A percentile compares a stretch with the other conserved stretches of the same genome.
Evolutionary conservation across 1,140 invertebrate species (phyloP).

Genomic region (Metopolophium dirhodum): DNA sequence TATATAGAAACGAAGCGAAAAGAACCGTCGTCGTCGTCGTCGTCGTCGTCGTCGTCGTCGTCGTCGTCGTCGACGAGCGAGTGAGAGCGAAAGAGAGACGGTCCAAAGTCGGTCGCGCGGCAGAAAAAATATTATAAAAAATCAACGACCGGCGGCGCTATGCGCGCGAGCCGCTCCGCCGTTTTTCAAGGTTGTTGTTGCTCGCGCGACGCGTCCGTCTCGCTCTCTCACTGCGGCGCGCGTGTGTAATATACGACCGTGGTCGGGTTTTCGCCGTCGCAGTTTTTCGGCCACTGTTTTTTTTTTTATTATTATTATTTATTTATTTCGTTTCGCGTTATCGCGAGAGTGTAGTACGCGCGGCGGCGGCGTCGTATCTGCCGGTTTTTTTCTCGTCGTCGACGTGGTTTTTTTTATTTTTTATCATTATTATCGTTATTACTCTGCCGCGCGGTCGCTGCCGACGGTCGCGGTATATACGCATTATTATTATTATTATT

Average conservation of each 20-base stretch:
- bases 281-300: slow-evolving; percentile 28
- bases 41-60: background rate
- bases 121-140: slow-evolving; percentile 18
- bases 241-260: background rate
- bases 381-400: slow-evolving; percentile 27
- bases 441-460: background rate
- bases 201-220: background rate
- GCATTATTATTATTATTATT: slow-evolving; percentile 1
- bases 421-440: slow-evolving; percentile 33
- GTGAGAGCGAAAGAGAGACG: background rate
- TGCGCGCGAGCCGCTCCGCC: background rate
- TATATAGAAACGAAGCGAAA: background rate
- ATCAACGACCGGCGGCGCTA: slow-evolving; percentile 20
- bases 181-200: slow-evolving; percentile 18
- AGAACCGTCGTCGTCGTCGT: slow-evolving; percentile 10
- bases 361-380: slow-evolving; percentile 9
- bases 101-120: slow-evolving; percentile 14
- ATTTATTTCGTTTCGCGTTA: slow-evolving; percentile 8
- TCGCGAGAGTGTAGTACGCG: background rate
- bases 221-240: background rate
- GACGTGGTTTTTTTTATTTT: background rate
- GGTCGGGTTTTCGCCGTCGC: background rate
- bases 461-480: slow-evolving; percentile 22
- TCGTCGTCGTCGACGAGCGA: background rate
- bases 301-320: slow-evolving; percentile 12